Percentiles rank a stretch among this genome's conserved stretches.
Evolutionary conservation across 2,888 invertebrate species (phyloP).

Genomic region (Cenopis cana): DNA sequence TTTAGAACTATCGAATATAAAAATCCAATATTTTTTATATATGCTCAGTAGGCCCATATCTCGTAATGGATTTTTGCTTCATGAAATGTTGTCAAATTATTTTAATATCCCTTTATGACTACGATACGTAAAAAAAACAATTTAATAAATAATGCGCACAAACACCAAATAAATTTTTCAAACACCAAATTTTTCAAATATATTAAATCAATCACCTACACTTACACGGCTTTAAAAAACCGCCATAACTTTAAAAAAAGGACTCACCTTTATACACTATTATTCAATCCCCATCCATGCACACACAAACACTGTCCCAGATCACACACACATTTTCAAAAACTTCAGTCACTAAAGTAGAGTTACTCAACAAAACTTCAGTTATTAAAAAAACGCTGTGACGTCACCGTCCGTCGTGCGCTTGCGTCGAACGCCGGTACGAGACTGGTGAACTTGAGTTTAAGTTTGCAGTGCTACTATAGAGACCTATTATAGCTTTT

Average conservation of each 20-base stretch:
- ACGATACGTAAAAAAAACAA: no score
- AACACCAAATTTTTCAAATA: no score
- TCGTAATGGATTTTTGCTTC: no score
- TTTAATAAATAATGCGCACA: no score
- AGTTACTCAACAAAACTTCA: background rate
- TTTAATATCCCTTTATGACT: no score
- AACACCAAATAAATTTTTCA: no score
- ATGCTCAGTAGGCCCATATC: no score
- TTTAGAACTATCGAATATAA: no score
- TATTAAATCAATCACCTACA: no score
- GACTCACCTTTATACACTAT: conserved; percentile 33
- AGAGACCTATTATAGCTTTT: conserved; percentile 7
- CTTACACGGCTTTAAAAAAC: background rate
- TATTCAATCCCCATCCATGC: conserved; percentile 30
- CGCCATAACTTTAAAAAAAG: background rate
- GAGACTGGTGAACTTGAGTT: conserved; percentile 53
- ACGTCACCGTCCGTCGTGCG: conserved; percentile 43
- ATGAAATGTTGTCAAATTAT: no score
- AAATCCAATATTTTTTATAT: no score
- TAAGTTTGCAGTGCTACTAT: conserved; percentile 54
- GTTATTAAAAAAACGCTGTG: background rate
- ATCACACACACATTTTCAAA: conserved; percentile 44
- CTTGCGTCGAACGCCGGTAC: conserved; percentile 32
- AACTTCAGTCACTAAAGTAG: conserved; percentile 21
- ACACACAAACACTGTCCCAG: conserved; percentile 41